Evolutionary conservation across 1,140 invertebrate genomes (phyloP), one percentile per base, ranked within the genome.

Genomic region (Zaprionus nigranus): DNA sequence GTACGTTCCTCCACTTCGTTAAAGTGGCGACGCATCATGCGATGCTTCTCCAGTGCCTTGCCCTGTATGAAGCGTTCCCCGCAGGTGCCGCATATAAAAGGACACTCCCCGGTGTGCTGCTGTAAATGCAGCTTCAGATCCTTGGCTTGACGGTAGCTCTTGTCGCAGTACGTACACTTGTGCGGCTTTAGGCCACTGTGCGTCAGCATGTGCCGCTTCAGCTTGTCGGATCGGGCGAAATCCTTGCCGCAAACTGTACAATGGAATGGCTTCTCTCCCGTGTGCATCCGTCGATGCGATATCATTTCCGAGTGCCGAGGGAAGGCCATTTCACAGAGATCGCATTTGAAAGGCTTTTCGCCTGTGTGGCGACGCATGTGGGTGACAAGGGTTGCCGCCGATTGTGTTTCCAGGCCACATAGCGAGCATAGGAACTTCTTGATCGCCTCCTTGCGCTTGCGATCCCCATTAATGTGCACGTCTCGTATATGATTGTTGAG

Each of bases 311-410:
- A 90, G 24, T 90, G 82, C 5, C 85, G 30, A 0, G 85, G 82
- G 12, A 90, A 90, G 11, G 85, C 85, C 85, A 90, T 90, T 68
- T 90, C 86, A 6, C 85, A 90, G n/a, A 82, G 67, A 85, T 90
- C 85, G 15, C 85, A 90, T 51, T 90, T 90, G 49, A 90, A 90
- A n/a, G 85, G 85, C 54, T 90, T 90, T 17, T 90, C 85, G 13
- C 85, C 85, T 0, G 85, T 90, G 68, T 90, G 85, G 0, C 94
- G 84, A 0, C 94, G 92, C 93, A 95, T 94, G 58, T 95, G 95
- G 0, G 95, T 94, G 9, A 94, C 94, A 15, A 95, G 83, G 36
- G 94, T 94, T 0, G 94, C 94, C 0, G 94, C 94, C 40, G 94
- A 94, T n/a, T 93, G 92, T 60, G 94, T 94, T 30, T 93, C 93